Evolutionary conservation across 2,797 vertebrate species (phyloP).

Genomic region (Gymnoscopelus microlampas): DNA sequence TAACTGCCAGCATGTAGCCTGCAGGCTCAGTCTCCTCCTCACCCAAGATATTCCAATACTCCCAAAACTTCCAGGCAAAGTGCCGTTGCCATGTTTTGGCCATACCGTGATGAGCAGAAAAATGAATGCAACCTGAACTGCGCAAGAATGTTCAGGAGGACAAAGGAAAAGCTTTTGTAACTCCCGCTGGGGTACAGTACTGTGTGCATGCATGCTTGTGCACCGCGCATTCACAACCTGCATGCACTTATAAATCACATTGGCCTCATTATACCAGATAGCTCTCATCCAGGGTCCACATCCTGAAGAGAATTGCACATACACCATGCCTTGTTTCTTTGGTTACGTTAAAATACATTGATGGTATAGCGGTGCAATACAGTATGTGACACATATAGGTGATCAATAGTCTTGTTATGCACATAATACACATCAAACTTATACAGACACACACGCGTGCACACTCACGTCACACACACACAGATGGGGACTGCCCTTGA

Average conservation of each 20-base stretch:
- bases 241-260: conserved; percentile 64
- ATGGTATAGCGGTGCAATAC: too few relatives aligned
- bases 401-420: too few relatives aligned
- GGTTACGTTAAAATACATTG: too few relatives aligned
- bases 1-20: not conserved
- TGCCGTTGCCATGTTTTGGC: conserved; percentile 19
- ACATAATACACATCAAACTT: too few relatives aligned
- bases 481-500: too few relatives aligned
- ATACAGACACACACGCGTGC: not conserved
- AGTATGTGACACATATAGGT: too few relatives aligned
- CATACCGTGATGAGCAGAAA: conserved; percentile 21
- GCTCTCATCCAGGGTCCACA: conserved; percentile 35
- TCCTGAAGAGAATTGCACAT: not conserved
- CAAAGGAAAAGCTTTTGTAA: not conserved
- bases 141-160: too few relatives aligned
- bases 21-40: not conserved
- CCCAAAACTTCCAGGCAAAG: conserved; percentile 12
- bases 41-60: conserved; percentile 29
- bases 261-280: conserved; percentile 65
- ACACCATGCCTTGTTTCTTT: too few relatives aligned
- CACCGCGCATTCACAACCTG: conserved; percentile 40
- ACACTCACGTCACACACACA: not conserved
- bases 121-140: conserved; percentile 1
- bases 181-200: not conserved
- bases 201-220: conserved; percentile 16